These are phyloP conservation scores for Anabacerthia variegaticeps DNA, from an alignment of 2,797 vertebrate genomes.

Conservation along the genomic window DNA sequence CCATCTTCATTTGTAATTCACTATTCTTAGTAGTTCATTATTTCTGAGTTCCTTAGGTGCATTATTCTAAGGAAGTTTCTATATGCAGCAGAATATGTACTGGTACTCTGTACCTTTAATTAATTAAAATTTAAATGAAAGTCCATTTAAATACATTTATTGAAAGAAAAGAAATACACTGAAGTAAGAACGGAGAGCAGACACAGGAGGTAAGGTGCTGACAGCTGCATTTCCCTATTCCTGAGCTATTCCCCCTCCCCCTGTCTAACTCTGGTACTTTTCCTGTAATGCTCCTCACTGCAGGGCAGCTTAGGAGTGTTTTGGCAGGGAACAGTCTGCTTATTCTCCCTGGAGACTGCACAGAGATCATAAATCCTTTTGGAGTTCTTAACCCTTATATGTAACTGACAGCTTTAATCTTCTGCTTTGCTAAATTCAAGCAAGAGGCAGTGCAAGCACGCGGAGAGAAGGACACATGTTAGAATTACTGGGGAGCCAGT, in stretches of 20 bases:
- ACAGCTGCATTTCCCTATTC: neutral
- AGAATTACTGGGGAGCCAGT: neutral
- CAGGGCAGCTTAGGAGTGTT: constrained; percentile 43
- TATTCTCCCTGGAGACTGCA: constrained; percentile 66
- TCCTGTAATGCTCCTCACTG: neutral
- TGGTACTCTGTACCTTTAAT: neutral
- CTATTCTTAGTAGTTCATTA: neutral
- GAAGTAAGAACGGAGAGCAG: neutral
- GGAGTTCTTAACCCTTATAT: constrained; percentile 54
- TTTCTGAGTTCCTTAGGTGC: neutral
- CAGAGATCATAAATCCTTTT: constrained; percentile 41
- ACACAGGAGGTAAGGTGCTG: neutral
- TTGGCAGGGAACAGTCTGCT: constrained; percentile 44
- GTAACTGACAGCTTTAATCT: constrained; percentile 6
- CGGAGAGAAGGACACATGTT: neutral
- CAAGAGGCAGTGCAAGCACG: neutral
- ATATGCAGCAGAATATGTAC: neutral
- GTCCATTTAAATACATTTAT: neutral
- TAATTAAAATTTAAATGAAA: neutral
- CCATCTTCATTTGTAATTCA: neutral
- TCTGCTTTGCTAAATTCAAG: neutral
- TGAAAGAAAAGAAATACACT: neutral
- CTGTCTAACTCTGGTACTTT: constrained; percentile 24
- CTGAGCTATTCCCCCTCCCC: neutral
- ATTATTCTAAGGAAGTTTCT: neutral